These are phyloP conservation scores for Sciurus vulgaris DNA, from an alignment of 2,797 vertebrate genomes.

Conservation along the genomic window DNA sequence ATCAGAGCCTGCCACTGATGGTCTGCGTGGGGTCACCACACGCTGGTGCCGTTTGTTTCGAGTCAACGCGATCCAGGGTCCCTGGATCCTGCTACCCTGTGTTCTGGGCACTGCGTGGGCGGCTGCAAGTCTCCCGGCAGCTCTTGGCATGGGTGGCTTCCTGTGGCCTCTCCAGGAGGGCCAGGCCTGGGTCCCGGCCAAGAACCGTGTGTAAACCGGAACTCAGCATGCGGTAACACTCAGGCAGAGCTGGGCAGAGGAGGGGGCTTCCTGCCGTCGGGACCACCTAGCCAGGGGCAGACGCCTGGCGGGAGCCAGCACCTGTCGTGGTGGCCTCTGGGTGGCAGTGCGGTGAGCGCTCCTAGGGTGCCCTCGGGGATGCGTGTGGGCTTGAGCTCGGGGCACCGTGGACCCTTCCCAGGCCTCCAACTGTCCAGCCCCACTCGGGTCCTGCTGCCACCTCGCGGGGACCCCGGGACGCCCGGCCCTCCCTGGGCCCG, in stretches of 20 bases:
- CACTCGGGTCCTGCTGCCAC: accelerated
- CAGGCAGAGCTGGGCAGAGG: no score
- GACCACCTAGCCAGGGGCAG: accelerated
- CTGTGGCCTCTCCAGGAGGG: not conserved
- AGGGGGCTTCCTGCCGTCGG: not conserved
- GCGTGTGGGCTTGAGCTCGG: not conserved
- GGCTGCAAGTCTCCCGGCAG: no score
- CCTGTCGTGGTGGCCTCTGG: accelerated
- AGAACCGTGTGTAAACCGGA: no score
- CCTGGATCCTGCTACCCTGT: accelerated
- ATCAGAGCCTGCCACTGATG: accelerated
- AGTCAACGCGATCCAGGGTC: no score
- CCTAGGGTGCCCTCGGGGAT: not conserved
- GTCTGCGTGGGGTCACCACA: no score
- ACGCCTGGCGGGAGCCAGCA: not conserved
- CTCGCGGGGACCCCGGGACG: not conserved
- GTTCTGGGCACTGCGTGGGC: no score
- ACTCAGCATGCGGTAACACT: no score
- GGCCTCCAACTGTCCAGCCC: not conserved
- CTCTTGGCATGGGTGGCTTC: not conserved
- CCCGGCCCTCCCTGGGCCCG: accelerated
- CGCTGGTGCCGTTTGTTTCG: no score
- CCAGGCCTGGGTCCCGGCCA: not conserved
- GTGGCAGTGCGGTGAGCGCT: not conserved
- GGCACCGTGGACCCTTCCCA: no score